Conservation (phyloP, 2,797 vertebrate genomes). For the Periparus ater region DNA sequence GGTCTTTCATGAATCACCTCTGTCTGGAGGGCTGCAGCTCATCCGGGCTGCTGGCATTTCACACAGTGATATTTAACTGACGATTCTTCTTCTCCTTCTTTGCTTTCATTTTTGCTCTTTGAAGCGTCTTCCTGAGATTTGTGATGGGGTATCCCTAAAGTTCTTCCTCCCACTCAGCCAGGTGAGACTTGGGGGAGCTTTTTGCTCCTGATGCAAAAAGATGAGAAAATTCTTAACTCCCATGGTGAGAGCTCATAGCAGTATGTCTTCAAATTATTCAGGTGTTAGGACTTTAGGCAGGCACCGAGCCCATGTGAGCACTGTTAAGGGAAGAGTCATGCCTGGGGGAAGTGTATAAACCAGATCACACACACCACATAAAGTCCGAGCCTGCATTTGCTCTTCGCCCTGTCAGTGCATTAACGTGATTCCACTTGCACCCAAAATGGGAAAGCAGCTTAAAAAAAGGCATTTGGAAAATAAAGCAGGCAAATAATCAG, state of each 20-base stretch:
- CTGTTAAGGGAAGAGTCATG: background rate
- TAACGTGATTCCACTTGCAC: background rate
- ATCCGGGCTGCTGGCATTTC: fast-evolving
- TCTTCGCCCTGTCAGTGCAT: background rate
- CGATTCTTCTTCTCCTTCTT: background rate
- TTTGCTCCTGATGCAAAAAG: background rate
- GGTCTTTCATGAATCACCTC: background rate
- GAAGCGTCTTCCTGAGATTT: background rate
- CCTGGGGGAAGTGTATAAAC: background rate
- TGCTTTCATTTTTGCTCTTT: background rate
- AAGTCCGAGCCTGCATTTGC: background rate
- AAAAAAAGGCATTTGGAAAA: conserved; percentile 10
- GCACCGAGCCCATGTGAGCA: background rate
- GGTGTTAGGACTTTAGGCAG: background rate
- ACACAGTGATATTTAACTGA: background rate
- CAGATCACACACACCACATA: background rate
- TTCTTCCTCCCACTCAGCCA: background rate
- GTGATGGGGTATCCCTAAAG: background rate
- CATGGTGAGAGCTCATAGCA: background rate
- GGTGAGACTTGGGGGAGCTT: background rate
- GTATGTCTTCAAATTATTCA: background rate
- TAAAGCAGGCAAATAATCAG: background rate
- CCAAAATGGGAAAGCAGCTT: background rate
- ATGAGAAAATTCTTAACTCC: background rate
- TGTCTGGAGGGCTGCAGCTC: background rate